These are phyloP conservation scores for Dryocosmus kuriphilus DNA, from an alignment of 2,888 invertebrate species.

Conservation along the genomic window DNA sequence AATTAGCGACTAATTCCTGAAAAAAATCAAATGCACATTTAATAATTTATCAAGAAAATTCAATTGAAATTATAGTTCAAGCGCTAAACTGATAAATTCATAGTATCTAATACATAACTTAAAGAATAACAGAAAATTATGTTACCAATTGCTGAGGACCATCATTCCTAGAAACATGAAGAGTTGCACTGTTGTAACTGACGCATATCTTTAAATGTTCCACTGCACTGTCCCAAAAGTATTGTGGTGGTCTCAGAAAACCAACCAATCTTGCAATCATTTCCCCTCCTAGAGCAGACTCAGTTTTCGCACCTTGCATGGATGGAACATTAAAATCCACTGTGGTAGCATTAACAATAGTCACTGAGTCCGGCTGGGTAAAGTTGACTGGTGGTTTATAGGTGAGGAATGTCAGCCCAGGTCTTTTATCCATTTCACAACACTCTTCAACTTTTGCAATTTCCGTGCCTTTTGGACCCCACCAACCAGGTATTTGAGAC, in stretches of 20 bases:
- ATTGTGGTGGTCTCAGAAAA: constrained; percentile 88
- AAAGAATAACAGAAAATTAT: background rate
- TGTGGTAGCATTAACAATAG: constrained; percentile 91
- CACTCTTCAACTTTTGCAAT: constrained; percentile 88
- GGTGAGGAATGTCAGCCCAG: constrained; percentile 92
- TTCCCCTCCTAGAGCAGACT: constrained; percentile 85
- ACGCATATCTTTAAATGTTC: constrained; percentile 89
- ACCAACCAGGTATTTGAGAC: constrained; percentile 92
- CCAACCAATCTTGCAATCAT: constrained; percentile 88
- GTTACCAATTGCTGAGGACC: constrained; percentile 67
- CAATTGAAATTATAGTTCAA: background rate
- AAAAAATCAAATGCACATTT: constrained; percentile 31
- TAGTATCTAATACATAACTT: constrained; percentile 18
- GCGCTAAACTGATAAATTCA: background rate
- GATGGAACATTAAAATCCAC: constrained; percentile 88
- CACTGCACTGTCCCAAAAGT: constrained; percentile 83
- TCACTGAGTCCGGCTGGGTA: constrained; percentile 92
- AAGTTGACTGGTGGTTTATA: constrained; percentile 93
- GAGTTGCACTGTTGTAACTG: constrained; percentile 86
- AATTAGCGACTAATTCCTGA: constrained; percentile 81
- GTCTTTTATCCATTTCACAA: constrained; percentile 87
- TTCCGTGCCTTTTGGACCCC: constrained; percentile 91
- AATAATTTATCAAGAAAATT: constrained; percentile 14
- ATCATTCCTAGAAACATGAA: constrained; percentile 76
- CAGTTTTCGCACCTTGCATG: constrained; percentile 83